Conservation (phyloP, 2,113 vertebrate species). For the Piliocolobus tephrosceles region DNA sequence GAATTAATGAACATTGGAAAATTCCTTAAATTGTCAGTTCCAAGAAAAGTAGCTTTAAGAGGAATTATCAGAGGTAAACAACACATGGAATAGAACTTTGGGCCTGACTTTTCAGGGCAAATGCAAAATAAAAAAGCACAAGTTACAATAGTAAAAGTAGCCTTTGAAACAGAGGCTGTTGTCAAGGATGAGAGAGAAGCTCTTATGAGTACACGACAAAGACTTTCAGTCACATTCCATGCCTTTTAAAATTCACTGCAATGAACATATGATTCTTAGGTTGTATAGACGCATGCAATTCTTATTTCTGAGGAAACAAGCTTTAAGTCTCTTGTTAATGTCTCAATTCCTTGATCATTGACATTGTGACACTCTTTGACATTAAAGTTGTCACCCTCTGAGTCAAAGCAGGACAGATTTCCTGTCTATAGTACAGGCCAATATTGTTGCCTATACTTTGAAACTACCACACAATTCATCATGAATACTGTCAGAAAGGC, state of each 20-base stretch:
- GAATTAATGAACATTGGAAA: not conserved
- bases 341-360: not conserved
- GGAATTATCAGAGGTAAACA: not conserved
- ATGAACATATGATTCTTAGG: not conserved
- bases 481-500: slow-evolving; percentile 29
- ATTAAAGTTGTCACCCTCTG: slow-evolving; percentile 52
- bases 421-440: slow-evolving; percentile 47
- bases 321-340: not conserved
- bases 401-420: slow-evolving; percentile 69
- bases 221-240: not conserved
- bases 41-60: not conserved
- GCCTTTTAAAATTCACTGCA: not conserved
- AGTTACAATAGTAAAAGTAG: not conserved
- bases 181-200: not conserved
- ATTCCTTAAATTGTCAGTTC: not conserved
- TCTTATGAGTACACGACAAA: not conserved
- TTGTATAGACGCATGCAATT: not conserved
- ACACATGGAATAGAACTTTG: not conserved
- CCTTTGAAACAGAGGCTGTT: not conserved
- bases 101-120: not conserved
- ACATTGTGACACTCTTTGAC: not conserved
- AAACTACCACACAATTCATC: slow-evolving; percentile 70
- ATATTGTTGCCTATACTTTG: not conserved
- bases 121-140: not conserved
- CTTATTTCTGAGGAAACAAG: not conserved